Conservation (phyloP, 2,888 invertebrate species). For the Cybosia mesomella region DNA sequence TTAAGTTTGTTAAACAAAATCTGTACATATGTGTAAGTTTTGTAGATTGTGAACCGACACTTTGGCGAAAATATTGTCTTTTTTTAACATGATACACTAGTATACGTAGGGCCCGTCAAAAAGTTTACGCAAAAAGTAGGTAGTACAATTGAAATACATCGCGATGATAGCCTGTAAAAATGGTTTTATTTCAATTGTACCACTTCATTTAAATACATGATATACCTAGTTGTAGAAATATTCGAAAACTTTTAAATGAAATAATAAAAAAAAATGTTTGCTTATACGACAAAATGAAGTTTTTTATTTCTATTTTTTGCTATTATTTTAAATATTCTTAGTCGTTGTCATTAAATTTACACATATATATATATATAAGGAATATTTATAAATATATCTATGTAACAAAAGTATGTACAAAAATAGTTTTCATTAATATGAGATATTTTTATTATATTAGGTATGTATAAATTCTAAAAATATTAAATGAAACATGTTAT, state of each 20-base stretch:
- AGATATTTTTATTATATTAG: neutral
- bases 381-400: neutral
- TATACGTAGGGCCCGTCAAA: too few relatives aligned
- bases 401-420: neutral
- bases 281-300: too few relatives aligned
- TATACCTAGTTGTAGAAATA: neutral
- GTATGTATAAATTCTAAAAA: slow-evolving; percentile 1
- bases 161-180: too few relatives aligned
- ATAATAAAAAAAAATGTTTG: too few relatives aligned
- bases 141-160: neutral
- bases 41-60: too few relatives aligned
- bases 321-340: neutral
- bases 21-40: neutral
- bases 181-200: too few relatives aligned
- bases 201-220: neutral
- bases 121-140: neutral
- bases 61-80: too few relatives aligned
- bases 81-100: too few relatives aligned
- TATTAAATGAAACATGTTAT: neutral
- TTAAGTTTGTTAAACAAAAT: neutral
- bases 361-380: too few relatives aligned
- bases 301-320: neutral
- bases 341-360: too few relatives aligned
- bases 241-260: neutral
- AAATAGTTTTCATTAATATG: neutral